Evolutionary conservation across 1,140 invertebrate species (phyloP).

Genomic region (Hycleus phaleratus): DNA sequence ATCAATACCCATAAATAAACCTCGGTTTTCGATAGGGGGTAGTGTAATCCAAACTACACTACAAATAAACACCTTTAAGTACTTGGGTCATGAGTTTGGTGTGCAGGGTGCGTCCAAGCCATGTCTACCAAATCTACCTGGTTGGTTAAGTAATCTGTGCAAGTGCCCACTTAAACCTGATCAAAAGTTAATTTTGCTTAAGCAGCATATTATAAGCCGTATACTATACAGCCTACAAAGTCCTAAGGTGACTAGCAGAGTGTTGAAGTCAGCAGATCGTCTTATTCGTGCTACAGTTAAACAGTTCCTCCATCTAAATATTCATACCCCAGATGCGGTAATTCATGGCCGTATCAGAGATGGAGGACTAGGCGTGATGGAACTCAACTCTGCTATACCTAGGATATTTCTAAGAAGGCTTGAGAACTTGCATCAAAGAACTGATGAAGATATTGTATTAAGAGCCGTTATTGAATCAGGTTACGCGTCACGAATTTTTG

Average conservation of each 20-base stretch:
- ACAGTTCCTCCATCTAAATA: conserved; percentile 34
- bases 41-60: background rate
- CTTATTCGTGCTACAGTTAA: conserved; percentile 18
- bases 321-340: conserved; percentile 31
- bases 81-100: background rate
- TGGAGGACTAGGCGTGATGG: conserved; percentile 20
- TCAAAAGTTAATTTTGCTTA: conserved; percentile 4
- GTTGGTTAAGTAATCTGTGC: conserved; percentile 1
- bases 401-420: background rate
- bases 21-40: background rate
- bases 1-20: background rate
- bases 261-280: background rate
- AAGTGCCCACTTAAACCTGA: conserved; percentile 4
- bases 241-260: background rate
- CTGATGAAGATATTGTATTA: no score
- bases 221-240: background rate
- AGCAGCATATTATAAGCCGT: background rate
- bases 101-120: background rate
- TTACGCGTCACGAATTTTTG: no score
- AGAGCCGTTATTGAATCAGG: no score
- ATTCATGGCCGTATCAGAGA: conserved; percentile 30
- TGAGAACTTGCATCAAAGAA: background rate
- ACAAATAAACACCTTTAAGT: background rate
- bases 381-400: background rate
- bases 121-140: background rate